Base-by-base conservation (phyloP, 2,113 vertebrate species). In the Myotis yumanensis region DNA sequence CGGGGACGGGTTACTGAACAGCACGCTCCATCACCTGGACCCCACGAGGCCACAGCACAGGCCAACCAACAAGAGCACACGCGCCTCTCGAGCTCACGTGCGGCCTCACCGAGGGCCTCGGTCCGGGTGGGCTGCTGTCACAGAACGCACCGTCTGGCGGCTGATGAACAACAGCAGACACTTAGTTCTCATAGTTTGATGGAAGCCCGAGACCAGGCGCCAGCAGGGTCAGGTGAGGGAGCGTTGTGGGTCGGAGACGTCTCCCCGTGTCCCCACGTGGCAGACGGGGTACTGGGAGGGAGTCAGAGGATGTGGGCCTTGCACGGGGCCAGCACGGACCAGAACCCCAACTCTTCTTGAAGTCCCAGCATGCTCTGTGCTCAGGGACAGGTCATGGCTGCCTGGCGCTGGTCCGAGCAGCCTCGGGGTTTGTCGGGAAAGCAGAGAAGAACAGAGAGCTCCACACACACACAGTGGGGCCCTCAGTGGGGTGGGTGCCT, bases 261-360 rank as follows among this genome's bases (percentile, higher is more conserved):
- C 68, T 28, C 32, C 3, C 2, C 3, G 35, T 11, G 22, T 17
- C 35, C 30, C n/a, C 51, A 22, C 0, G 0, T 5, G 25, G 48
- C 82, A 48, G 48, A 46, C 9, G 30, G 23, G 46, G 25, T 23
- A 11, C 4, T 1, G 16, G 4, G 48, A 17, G 35, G 32, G 30
- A 10, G 23, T 3, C 0, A 57, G 16, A 28, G 20, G 14, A 5
- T 5, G 25, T 2, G 7, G 17, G 8, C 22, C 72, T 75, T 10
- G 3, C 7, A 32, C 4, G 22, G 11, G 72, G 15, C 43, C 80
- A 3, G 1, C 12, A 25, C 20, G 48, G 37, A 23, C 16, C 3
- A 3, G 15, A 46, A 17, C 3, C 4, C 30, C 37, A 32, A 51
- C 4, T 0, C 6, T 3, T 69, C 43, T 3, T 2, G 35, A 2